phyloP scores from a whole-genome alignment of 2,113 vertebrate species.

The Meleagris gallopavo region DNA sequence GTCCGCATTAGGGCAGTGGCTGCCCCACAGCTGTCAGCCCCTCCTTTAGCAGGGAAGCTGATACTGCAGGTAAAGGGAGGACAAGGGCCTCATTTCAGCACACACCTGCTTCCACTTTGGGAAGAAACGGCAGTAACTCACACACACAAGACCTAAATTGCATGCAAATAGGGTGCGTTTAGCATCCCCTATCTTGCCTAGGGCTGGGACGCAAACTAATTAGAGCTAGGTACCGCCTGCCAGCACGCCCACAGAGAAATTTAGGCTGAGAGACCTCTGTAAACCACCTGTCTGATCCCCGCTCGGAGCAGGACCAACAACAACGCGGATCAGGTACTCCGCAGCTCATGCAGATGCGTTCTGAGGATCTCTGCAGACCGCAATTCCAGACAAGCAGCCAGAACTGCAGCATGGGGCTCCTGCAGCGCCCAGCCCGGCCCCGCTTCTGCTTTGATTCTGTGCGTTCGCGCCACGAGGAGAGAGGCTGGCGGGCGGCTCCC shows the following conservation, averaged over 20 bases:
- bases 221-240: background rate
- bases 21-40: too few relatives aligned
- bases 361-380: background rate
- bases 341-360: background rate
- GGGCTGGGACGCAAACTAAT: background rate
- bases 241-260: background rate
- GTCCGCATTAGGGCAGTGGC: background rate
- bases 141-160: rapidly evolving
- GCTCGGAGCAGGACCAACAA: background rate
- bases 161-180: background rate
- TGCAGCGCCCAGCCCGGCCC: rapidly evolving
- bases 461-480: background rate
- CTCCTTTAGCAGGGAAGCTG: background rate
- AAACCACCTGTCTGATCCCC: background rate
- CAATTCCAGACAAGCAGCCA: background rate
- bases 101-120: background rate
- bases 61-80: background rate
- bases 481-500: too few relatives aligned
- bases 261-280: background rate
- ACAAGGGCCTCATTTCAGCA: background rate
- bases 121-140: background rate
- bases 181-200: background rate
- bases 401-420: background rate
- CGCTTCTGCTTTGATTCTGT: rapidly evolving
- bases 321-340: rapidly evolving